phyloP scores from a whole-genome alignment of 2,113 vertebrate genomes.

The Polypterus bichir region DNA sequence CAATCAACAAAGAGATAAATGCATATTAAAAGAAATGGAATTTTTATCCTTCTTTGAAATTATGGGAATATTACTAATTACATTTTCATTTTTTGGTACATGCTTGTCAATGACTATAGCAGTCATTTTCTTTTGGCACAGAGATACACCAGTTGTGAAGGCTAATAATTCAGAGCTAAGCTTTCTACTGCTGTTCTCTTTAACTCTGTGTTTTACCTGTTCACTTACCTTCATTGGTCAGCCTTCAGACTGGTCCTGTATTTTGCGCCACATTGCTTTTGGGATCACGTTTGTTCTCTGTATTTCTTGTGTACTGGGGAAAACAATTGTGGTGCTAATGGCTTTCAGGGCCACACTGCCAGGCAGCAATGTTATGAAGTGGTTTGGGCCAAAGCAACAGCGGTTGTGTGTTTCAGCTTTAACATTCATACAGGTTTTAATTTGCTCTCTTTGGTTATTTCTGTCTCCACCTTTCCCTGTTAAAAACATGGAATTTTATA shows the following conservation, averaged over 20 bases:
- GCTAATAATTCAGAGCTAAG: constrained; percentile 15
- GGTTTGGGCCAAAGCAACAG: constrained; percentile 5
- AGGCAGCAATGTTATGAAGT: not conserved
- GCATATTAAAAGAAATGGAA: constrained; percentile 8
- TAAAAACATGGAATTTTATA: constrained; percentile 1
- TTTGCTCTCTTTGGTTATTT: constrained; percentile 7
- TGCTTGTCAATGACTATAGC: not conserved
- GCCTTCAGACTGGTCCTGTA: constrained; percentile 1
- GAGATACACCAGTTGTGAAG: constrained; percentile 7
- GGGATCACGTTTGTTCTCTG: constrained; percentile 9
- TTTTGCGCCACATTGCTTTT: constrained; percentile 9
- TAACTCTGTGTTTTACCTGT: constrained; percentile 10
- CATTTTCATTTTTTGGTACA: constrained; percentile 5
- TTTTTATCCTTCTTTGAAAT: constrained; percentile 9
- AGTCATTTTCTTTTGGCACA: constrained; percentile 5
- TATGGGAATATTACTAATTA: constrained; percentile 7
- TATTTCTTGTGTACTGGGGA: constrained; percentile 10
- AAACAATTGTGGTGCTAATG: constrained; percentile 12
- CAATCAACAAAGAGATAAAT: constrained; percentile 6
- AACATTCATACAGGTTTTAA: constrained; percentile 8
- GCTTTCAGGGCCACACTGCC: constrained; percentile 9
- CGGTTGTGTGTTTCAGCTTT: not conserved
- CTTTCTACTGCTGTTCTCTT: constrained; percentile 4
- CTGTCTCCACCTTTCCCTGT: constrained; percentile 3
- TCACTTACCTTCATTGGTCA: constrained; percentile 5